A percentile compares a stretch with the other conserved stretches of the same genome.
Conservation (phyloP, 2,888 invertebrate genomes). For the Gasteruption jaculator region DNA sequence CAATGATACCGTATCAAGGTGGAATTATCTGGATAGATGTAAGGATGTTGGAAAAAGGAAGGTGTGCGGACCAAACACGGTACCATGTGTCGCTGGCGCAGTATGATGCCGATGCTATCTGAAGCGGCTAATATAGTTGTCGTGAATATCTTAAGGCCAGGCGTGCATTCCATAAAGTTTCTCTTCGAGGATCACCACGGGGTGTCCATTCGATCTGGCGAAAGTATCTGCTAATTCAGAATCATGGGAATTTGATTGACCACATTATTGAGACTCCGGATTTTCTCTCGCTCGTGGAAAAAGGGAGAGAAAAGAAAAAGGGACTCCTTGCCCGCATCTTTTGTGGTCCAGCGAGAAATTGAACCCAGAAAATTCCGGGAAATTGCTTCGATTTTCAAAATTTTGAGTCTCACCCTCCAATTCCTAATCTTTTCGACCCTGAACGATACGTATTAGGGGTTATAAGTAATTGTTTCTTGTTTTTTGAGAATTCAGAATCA, state of each 20-base stretch:
- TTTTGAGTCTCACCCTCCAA: no score
- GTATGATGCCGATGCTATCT: conserved; percentile 51
- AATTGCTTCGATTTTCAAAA: no score
- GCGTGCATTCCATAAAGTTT: conserved; percentile 45
- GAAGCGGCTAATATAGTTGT: conserved; percentile 51
- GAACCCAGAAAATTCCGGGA: no score
- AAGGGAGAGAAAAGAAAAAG: conserved; percentile 8
- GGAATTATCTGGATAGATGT: no score
- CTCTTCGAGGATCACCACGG: conserved; percentile 44
- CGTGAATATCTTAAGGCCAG: conserved; percentile 49
- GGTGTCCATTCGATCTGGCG: conserved; percentile 49
- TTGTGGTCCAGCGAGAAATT: no score
- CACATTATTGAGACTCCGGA: no score
- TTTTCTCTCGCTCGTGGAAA: conserved; percentile 2
- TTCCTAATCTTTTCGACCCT: no score
- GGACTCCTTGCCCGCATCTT: no score
- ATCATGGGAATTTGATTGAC: conserved; percentile 51
- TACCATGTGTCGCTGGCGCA: conserved; percentile 43
- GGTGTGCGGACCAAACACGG: conserved; percentile 24
- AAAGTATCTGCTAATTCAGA: conserved; percentile 53
- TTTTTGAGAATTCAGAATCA: conserved; percentile 53
- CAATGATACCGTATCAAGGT: no score
- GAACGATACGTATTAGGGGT: no score
- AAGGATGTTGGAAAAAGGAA: conserved; percentile 15
- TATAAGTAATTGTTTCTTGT: no score